Base-by-base conservation (phyloP, 1,140 invertebrate genomes). In the Lucilia sericata region DNA sequence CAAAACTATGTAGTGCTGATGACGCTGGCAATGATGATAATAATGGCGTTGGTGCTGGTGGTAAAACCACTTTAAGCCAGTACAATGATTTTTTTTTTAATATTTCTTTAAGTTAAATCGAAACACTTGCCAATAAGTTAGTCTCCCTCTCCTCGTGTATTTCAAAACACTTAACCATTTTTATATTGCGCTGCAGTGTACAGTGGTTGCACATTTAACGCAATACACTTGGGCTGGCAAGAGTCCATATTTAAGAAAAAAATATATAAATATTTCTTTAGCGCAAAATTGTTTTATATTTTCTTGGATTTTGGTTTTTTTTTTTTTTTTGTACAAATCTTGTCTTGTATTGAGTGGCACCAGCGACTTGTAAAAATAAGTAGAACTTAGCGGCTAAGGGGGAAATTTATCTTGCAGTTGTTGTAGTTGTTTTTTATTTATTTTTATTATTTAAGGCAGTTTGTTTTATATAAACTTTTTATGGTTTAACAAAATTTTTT, bases 401-500 rank as follows among this genome's bases (percentile, higher is more conserved):
- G 65, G 65, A 25, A 70, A 70, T 21, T 25, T 70, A 2, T 70
- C 1, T 70, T 25, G 5, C 10, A 21, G 1, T 70, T 70, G 5
- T 70, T 70, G n/a, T 70, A n/a, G n/a, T n/a, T n/a, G n/a, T n/a
- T n/a, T n/a, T n/a, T n/a, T n/a, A n/a, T n/a, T n/a, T n/a, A n/a
- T 21, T 70, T 21, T 21, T 9, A 5, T 19, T 70, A 70, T 70
- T 10, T 8, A 55, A 55, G 51, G 51, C 51, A 55, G 51, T 55
- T 55, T 55, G 12, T 55, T 55, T 55, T 55, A 55, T 17, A 17
- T 17, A 17, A 70, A 21, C 10, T 70, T 21, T 70, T 70, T 70
- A 70, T 70, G n/a, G 65, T 70, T 70, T 70, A 70, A 70, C 65
- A 70, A 70, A n/a, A 17, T 70, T 70, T 70, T 70, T 70, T 30